Conservation (phyloP, 1,140 invertebrate species). For the Listronotus bonariensis region DNA sequence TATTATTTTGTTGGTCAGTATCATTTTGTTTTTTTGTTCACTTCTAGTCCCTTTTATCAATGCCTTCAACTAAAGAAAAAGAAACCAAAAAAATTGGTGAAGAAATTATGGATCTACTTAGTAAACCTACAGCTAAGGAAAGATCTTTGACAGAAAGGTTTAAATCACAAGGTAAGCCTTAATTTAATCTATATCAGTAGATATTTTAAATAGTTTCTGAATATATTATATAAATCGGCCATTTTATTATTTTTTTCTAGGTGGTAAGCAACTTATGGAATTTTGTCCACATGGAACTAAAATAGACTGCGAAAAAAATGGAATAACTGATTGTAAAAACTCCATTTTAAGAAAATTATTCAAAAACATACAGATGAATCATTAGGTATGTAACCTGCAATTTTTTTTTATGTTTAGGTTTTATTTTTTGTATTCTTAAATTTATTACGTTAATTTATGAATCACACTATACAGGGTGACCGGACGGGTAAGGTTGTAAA, state of each 20-base stretch:
- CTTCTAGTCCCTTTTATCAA: constrained; percentile 78
- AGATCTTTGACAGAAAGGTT: constrained; percentile 91
- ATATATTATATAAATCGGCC: too few species aligned
- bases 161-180: constrained; percentile 74
- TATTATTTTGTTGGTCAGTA: too few species aligned
- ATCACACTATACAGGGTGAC: too few species aligned
- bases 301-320: constrained; percentile 80
- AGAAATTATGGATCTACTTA: constrained; percentile 92
- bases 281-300: constrained; percentile 95
- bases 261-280: constrained; percentile 92
- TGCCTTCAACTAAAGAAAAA: constrained; percentile 93
- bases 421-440: too few species aligned
- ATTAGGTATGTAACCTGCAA: constrained; percentile 71
- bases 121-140: constrained; percentile 95
- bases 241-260: background rate
- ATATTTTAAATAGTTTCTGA: background rate
- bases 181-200: background rate
- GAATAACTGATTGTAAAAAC: constrained; percentile 72
- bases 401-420: too few species aligned
- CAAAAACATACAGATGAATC: constrained; percentile 95
- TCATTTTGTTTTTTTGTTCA: background rate
- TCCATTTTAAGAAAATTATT: constrained; percentile 98
- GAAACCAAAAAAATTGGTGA: constrained; percentile 95
- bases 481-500: too few species aligned
- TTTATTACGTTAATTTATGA: too few species aligned